Percentiles rank a stretch among this genome's conserved stretches.
phyloP scores from a whole-genome alignment of 2,888 invertebrate species.

The Muscina levida region DNA sequence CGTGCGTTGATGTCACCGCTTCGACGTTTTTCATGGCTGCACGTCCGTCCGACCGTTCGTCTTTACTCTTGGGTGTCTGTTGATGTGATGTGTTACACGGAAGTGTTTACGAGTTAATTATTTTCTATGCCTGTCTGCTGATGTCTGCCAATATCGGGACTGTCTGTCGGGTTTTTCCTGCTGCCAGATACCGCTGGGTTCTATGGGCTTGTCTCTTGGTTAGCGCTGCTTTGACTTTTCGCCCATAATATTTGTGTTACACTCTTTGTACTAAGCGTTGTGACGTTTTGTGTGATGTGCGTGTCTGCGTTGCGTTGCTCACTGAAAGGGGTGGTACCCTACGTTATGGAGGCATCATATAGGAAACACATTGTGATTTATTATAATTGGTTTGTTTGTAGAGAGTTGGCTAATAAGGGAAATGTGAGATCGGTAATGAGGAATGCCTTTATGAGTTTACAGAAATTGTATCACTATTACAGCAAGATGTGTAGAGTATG shows the following conservation, averaged over 20 bases:
- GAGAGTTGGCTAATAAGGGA: too few relatives aligned
- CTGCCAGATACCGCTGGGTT: too few relatives aligned
- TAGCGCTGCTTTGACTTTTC: too few relatives aligned
- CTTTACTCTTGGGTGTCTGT: not conserved
- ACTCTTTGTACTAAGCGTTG: not conserved
- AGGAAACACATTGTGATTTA: too few relatives aligned
- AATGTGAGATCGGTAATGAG: too few relatives aligned
- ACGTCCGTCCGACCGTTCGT: too few relatives aligned
- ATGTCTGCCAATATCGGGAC: not conserved
- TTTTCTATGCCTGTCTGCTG: not conserved
- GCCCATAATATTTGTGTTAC: too few relatives aligned
- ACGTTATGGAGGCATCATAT: not conserved
- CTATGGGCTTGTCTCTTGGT: too few relatives aligned
- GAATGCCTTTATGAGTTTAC: too few relatives aligned
- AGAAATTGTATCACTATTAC: too few relatives aligned
- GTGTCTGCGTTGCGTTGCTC: not conserved
- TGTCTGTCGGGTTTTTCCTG: not conserved
- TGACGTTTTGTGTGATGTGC: not conserved
- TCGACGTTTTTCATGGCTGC: not conserved
- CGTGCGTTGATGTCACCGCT: not conserved
- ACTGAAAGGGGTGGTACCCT: not conserved
- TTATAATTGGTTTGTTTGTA: too few relatives aligned
- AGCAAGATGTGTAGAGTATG: too few relatives aligned
- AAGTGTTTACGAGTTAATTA: constrained; percentile 14
- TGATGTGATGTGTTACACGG: not conserved